Evolutionary conservation across 92 coral and sea anemone genomes (phyloP).

Genomic region (Zoanthus gigantus): DNA sequence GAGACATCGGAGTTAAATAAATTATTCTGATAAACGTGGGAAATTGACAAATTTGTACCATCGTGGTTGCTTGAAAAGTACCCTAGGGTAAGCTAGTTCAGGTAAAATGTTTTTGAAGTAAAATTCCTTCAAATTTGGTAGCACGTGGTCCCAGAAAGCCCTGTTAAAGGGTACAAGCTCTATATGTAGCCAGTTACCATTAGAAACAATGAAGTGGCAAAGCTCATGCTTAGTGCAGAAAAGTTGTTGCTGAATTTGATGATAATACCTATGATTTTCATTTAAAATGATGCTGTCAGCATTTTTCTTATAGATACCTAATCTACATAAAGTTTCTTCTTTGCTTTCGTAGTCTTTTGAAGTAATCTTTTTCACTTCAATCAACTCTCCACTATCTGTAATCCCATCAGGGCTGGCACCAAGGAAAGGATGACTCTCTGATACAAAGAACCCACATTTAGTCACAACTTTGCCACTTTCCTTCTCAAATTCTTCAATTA

Average conservation of each 20-base stretch:
- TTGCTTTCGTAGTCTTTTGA: slow-evolving; percentile 45
- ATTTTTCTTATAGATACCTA: slow-evolving; percentile 35
- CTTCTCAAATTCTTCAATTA: slow-evolving; percentile 39
- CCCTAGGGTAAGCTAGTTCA: slow-evolving; percentile 16
- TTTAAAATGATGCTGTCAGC: slow-evolving; percentile 14
- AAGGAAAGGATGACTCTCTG: slow-evolving; percentile 57
- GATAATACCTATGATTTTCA: slow-evolving; percentile 14
- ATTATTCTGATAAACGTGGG: neutral
- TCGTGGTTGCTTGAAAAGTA: slow-evolving; percentile 7
- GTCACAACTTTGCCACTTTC: slow-evolving; percentile 45
- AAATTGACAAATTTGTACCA: slow-evolving; percentile 7
- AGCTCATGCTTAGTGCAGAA: slow-evolving; percentile 2
- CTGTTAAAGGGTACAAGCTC: slow-evolving; percentile 2
- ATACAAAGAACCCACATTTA: slow-evolving; percentile 61
- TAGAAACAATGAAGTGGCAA: slow-evolving; percentile 17
- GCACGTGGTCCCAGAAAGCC: slow-evolving; percentile 12
- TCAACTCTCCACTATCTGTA: slow-evolving; percentile 28
- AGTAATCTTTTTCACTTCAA: slow-evolving; percentile 46
- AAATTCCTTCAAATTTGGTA: slow-evolving; percentile 7
- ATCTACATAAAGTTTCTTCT: slow-evolving; percentile 55
- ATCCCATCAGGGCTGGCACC: slow-evolving; percentile 73
- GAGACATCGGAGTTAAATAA: neutral
- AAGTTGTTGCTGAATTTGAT: slow-evolving; percentile 23
- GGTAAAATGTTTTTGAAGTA: slow-evolving; percentile 1
- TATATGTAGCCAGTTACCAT: slow-evolving; percentile 15